Evolutionary conservation across 2,113 vertebrate species (phyloP).

Genomic region (Cinclus cinclus): DNA sequence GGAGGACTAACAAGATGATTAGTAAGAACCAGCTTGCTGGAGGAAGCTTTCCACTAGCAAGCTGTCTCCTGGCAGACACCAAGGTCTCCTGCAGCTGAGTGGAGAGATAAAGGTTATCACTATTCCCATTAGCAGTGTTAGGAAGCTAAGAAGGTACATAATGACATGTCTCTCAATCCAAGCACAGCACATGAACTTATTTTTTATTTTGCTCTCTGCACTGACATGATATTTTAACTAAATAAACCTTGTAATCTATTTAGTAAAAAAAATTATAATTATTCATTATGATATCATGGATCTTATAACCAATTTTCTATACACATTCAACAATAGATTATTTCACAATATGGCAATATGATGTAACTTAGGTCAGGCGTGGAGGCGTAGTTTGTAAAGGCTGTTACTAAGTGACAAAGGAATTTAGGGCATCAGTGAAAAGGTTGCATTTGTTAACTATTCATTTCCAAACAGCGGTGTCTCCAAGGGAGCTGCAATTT

Average conservation of each 20-base stretch:
- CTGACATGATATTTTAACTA: not conserved
- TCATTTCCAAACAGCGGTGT: not conserved
- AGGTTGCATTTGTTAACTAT: not conserved
- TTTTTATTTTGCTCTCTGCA: not conserved
- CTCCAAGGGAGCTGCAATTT: not conserved
- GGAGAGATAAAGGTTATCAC: not conserved
- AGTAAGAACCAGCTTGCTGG: not conserved
- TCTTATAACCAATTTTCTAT: not conserved
- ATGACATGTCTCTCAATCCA: fast-evolving
- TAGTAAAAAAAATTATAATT: not conserved
- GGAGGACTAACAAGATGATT: not conserved
- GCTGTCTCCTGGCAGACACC: not conserved
- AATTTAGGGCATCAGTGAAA: conserved; percentile 13
- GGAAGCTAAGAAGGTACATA: fast-evolving
- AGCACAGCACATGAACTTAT: not conserved
- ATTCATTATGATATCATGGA: not conserved
- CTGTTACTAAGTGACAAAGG: conserved; percentile 23
- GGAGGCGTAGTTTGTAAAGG: not conserved
- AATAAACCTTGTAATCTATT: not conserved
- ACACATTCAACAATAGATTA: not conserved
- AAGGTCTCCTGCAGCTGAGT: not conserved
- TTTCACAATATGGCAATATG: not conserved
- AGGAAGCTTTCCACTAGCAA: not conserved
- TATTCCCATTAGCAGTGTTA: not conserved
- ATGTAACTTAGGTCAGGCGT: not conserved